Percentiles rank a stretch among this genome's conserved stretches.
phyloP scores from a whole-genome alignment of 2,797 vertebrate species.

The Salmo trutta region DNA sequence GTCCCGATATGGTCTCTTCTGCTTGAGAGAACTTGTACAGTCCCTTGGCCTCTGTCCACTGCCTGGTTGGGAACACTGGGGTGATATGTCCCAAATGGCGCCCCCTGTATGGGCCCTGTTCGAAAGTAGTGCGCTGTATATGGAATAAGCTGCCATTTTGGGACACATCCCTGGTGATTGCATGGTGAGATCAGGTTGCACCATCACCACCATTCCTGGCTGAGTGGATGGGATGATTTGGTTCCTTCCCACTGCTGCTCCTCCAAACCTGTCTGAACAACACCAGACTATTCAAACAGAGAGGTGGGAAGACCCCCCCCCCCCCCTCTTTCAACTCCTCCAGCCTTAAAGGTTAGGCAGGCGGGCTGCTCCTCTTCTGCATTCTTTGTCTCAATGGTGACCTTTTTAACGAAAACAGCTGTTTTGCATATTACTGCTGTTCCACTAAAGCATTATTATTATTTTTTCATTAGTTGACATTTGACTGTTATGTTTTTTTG shows the following conservation, averaged over 20 bases:
- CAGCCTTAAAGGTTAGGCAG: too few species aligned
- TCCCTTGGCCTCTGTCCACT: slow-evolving; percentile 30
- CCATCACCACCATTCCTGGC: neutral
- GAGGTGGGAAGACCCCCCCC: neutral
- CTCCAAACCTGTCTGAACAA: slow-evolving; percentile 11
- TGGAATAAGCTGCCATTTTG: neutral
- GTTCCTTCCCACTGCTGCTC: slow-evolving; percentile 2
- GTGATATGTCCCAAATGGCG: neutral
- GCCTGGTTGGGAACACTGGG: slow-evolving; percentile 22
- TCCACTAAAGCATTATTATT: neutral
- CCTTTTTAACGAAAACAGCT: neutral
- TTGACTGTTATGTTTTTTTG: neutral
- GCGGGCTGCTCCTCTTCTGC: neutral
- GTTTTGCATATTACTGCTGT: neutral
- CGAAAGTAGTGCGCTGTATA: neutral
- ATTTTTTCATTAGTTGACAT: neutral
- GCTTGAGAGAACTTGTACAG: slow-evolving; percentile 33
- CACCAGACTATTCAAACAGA: neutral
- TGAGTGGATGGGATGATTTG: neutral
- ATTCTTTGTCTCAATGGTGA: neutral
- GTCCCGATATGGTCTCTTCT: neutral
- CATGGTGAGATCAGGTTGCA: slow-evolving; percentile 29
- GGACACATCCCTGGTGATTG: slow-evolving; percentile 6
- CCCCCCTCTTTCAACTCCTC: neutral
- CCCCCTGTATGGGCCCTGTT: neutral